These are phyloP conservation scores for Lophius americanus DNA, from an alignment of 2,797 vertebrate species.

Conservation along the genomic window DNA sequence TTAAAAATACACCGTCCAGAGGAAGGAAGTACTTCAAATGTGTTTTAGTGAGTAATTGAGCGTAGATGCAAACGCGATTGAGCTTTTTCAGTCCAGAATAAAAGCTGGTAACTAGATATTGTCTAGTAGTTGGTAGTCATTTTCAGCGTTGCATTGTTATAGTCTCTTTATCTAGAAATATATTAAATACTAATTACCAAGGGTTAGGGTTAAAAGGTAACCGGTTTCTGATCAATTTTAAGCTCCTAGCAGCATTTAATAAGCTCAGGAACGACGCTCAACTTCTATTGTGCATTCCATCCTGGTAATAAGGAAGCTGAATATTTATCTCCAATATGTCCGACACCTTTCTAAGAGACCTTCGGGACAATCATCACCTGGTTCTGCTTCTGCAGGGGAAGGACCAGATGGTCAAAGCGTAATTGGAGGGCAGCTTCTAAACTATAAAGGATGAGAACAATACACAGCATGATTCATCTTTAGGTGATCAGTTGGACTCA, in stretches of 20 bases:
- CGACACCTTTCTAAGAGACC: slow-evolving; percentile 32
- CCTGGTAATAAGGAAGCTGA: slow-evolving; percentile 41
- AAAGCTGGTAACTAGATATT: slow-evolving; percentile 60
- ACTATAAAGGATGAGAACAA: slow-evolving; percentile 24
- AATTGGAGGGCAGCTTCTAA: slow-evolving; percentile 1
- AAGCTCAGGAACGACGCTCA: slow-evolving; percentile 51
- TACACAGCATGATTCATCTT: slow-evolving; percentile 7
- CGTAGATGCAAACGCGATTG: slow-evolving; percentile 47
- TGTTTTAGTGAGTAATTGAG: slow-evolving; percentile 59
- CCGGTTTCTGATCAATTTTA: slow-evolving; percentile 60
- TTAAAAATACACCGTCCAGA: slow-evolving; percentile 45
- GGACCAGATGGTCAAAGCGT: slow-evolving; percentile 2
- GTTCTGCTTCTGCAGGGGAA: slow-evolving; percentile 13
- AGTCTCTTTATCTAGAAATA: slow-evolving; percentile 70
- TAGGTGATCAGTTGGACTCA: slow-evolving; percentile 12
- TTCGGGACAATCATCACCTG: slow-evolving; percentile 11
- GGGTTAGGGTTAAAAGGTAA: slow-evolving; percentile 44
- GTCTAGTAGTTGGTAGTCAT: slow-evolving; percentile 65
- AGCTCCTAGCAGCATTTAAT: slow-evolving; percentile 37
- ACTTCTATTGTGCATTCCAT: slow-evolving; percentile 37
- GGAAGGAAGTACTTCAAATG: slow-evolving; percentile 49
- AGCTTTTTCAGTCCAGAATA: slow-evolving; percentile 55
- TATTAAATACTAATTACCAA: too few relatives aligned
- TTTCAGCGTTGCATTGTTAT: slow-evolving; percentile 74
- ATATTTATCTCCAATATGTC: slow-evolving; percentile 21